Evolutionary conservation across 2,888 invertebrate genomes (phyloP).

Genomic region (Tortrix viridana): DNA sequence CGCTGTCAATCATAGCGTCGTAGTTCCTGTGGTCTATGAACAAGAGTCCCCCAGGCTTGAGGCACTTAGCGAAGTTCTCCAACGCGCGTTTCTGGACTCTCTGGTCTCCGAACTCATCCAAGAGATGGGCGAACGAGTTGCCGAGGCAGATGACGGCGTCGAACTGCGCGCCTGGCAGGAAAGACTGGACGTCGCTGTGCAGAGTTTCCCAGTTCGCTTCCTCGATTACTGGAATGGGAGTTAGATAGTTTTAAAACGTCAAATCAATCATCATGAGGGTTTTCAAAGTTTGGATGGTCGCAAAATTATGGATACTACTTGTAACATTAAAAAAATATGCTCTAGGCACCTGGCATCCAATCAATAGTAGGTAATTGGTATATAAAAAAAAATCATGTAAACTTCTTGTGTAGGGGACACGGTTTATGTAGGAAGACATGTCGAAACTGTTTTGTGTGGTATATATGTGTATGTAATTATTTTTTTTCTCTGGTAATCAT

Average conservation of each 20-base stretch:
- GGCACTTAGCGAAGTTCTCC: conserved; percentile 90
- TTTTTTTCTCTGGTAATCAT: too few relatives aligned
- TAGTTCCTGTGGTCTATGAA: conserved; percentile 96
- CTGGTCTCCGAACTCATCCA: conserved; percentile 91
- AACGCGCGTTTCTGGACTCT: conserved; percentile 91
- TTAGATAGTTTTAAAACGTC: too few relatives aligned
- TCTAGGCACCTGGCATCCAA: too few relatives aligned
- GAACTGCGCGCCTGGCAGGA: conserved; percentile 87
- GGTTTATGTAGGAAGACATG: too few relatives aligned
- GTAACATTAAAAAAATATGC: too few relatives aligned
- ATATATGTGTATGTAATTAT: too few relatives aligned
- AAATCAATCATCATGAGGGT: not conserved
- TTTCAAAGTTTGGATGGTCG: too few relatives aligned
- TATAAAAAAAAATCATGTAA: too few relatives aligned
- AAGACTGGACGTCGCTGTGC: conserved; percentile 87
- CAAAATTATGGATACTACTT: too few relatives aligned
- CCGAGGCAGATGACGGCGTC: conserved; percentile 96
- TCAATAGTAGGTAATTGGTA: too few relatives aligned
- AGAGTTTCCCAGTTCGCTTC: conserved; percentile 96
- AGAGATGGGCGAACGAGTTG: conserved; percentile 95
- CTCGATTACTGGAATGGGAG: conserved; percentile 88
- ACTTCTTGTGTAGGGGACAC: too few relatives aligned
- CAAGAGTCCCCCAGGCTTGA: conserved; percentile 93
- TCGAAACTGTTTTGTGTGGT: too few relatives aligned
- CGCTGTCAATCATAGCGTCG: conserved; percentile 90